phyloP scores from a whole-genome alignment of 1,140 invertebrate genomes.

The Monochamus saltuarius region DNA sequence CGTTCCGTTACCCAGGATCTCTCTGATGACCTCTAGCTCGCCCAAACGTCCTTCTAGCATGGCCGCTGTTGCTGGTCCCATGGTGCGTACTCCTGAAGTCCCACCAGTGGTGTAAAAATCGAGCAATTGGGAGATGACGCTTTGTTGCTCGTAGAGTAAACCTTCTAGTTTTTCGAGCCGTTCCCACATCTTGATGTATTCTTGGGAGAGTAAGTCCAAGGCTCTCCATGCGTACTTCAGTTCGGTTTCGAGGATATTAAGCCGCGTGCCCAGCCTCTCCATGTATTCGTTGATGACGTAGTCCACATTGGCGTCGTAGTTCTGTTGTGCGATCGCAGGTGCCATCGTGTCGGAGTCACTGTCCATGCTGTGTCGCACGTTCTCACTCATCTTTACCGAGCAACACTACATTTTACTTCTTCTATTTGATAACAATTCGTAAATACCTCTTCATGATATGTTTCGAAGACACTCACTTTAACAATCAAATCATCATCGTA shows the following conservation, averaged over 20 bases:
- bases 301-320: conserved; percentile 56
- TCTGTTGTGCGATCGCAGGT: conserved; percentile 38
- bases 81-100: conserved; percentile 34
- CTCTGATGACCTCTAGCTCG: conserved; percentile 60
- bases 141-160: conserved; percentile 85
- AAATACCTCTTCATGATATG: conserved; percentile 31
- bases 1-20: conserved; percentile 62
- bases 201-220: conserved; percentile 84
- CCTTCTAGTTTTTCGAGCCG: conserved; percentile 88
- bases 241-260: conserved; percentile 86
- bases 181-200: conserved; percentile 94
- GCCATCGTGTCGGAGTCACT: conserved; percentile 41
- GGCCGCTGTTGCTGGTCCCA: conserved; percentile 22
- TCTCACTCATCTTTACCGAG: conserved; percentile 35
- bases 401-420: conserved; percentile 1
- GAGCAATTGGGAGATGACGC: conserved; percentile 85
- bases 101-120: conserved; percentile 66
- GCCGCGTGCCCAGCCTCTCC: conserved; percentile 80
- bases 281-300: conserved; percentile 84
- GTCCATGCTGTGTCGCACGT: conserved; percentile 27
- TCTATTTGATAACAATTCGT: conserved; percentile 1
- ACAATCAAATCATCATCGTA: background rate
- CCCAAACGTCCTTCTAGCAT: conserved; percentile 39
- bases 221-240: conserved; percentile 90
- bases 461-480: conserved; percentile 1